Percentiles rank a stretch among this genome's conserved stretches.
These are phyloP conservation scores for Mirza zaza DNA, from an alignment of 2,113 vertebrate species.

Conservation along the genomic window DNA sequence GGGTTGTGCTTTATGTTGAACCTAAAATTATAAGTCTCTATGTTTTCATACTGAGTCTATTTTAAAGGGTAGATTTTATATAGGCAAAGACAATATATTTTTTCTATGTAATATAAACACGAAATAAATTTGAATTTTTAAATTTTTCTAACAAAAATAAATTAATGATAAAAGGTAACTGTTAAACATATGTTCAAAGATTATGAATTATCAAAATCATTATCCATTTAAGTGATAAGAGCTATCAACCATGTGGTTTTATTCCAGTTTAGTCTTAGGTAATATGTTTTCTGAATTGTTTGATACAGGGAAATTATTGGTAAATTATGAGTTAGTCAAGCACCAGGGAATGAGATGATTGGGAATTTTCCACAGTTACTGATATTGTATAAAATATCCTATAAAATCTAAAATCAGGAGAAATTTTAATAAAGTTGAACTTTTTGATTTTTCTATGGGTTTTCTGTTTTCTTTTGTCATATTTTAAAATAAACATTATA, in stretches of 20 bases:
- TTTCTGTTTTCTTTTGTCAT: neutral
- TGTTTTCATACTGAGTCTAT: neutral
- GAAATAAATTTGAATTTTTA: slow-evolving; percentile 18
- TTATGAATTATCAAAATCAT: neutral
- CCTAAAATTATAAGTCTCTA: neutral
- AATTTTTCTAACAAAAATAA: neutral
- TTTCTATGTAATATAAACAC: neutral
- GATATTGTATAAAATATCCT: neutral
- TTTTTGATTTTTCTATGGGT: neutral
- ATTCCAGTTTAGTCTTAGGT: neutral
- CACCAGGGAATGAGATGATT: neutral
- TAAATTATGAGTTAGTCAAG: neutral
- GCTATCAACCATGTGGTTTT: neutral
- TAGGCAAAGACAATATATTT: neutral
- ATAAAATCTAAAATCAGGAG: neutral
- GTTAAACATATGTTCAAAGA: neutral
- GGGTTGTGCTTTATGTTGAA: neutral
- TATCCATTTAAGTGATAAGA: neutral
- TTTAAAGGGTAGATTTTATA: neutral
- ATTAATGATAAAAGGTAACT: slow-evolving; percentile 12
- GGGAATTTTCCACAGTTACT: neutral
- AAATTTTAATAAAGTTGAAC: neutral
- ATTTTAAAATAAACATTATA: neutral
- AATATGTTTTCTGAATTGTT: slow-evolving; percentile 22
- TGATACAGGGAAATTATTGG: neutral